Percentiles rank a stretch among this genome's conserved stretches.
These are phyloP conservation scores for Amblyraja radiata DNA, from an alignment of 2,797 vertebrate species.

Conservation along the genomic window DNA sequence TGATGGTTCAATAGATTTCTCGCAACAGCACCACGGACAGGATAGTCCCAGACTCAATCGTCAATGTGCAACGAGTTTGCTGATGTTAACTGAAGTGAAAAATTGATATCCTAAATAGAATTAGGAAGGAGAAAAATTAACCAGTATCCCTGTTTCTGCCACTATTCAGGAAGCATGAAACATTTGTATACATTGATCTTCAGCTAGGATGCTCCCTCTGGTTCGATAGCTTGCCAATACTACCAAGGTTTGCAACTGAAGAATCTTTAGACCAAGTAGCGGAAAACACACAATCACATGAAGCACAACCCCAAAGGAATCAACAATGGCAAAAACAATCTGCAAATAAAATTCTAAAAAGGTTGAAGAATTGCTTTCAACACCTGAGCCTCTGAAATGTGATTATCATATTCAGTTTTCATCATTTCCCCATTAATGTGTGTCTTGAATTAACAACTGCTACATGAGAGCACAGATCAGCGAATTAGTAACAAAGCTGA, in stretches of 20 bases:
- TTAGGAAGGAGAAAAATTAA: not conserved
- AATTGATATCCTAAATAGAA: not conserved
- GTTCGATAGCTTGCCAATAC: not conserved
- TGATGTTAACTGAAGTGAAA: not conserved
- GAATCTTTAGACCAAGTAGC: not conserved
- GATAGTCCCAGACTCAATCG: not conserved
- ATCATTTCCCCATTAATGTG: not conserved
- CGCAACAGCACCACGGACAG: not conserved
- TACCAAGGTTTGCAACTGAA: not conserved
- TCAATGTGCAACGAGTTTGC: not conserved
- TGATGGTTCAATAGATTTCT: not conserved
- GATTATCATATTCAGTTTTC: not conserved
- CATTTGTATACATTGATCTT: not conserved
- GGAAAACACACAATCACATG: not conserved
- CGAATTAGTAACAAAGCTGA: not conserved
- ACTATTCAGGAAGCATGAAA: not conserved
- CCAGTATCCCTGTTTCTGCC: too few species aligned
- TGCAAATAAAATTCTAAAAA: not conserved
- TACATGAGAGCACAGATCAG: not conserved
- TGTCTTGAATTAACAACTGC: not conserved
- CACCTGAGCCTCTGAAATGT: not conserved
- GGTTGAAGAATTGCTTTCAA: not conserved
- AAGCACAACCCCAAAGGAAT: not conserved
- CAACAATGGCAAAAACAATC: not conserved
- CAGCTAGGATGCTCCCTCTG: not conserved